Percentiles rank a stretch among this genome's conserved stretches.
phyloP scores from a whole-genome alignment of 2,797 vertebrate species.

The Bucorvus abyssinicus region DNA sequence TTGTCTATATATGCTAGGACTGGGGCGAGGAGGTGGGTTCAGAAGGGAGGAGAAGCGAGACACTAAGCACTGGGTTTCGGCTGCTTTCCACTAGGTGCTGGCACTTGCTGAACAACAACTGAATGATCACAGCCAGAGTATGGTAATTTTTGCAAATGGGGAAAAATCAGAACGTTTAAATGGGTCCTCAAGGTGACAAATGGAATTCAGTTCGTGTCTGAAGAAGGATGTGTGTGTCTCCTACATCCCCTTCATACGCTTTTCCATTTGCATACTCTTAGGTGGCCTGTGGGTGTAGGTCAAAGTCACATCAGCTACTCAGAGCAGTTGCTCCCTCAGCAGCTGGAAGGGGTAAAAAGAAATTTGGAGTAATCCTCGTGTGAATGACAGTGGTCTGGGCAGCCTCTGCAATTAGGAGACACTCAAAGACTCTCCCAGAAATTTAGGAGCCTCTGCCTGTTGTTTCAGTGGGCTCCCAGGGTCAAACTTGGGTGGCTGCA shows the following conservation, averaged over 20 bases:
- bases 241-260: fast-evolving
- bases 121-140: background rate
- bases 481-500: slow-evolving; percentile 29
- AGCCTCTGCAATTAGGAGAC: background rate
- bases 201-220: background rate
- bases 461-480: slow-evolving; percentile 23
- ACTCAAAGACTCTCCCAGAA: background rate
- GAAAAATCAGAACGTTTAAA: background rate
- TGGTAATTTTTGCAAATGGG: background rate
- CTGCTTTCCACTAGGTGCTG: background rate
- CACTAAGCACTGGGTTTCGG: background rate
- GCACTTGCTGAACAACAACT: background rate
- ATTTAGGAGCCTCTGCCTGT: slow-evolving; percentile 29
- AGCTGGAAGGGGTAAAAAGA: background rate
- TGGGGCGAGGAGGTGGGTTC: background rate
- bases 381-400: background rate
- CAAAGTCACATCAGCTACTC: background rate
- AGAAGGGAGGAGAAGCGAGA: background rate
- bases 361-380: background rate
- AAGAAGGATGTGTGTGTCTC: background rate
- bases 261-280: background rate
- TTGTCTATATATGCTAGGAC: background rate
- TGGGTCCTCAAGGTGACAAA: background rate
- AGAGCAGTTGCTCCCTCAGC: background rate
- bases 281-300: background rate